Evolutionary conservation across 1,140 invertebrate species (phyloP).

Genomic region (Triops longicaudatus): DNA sequence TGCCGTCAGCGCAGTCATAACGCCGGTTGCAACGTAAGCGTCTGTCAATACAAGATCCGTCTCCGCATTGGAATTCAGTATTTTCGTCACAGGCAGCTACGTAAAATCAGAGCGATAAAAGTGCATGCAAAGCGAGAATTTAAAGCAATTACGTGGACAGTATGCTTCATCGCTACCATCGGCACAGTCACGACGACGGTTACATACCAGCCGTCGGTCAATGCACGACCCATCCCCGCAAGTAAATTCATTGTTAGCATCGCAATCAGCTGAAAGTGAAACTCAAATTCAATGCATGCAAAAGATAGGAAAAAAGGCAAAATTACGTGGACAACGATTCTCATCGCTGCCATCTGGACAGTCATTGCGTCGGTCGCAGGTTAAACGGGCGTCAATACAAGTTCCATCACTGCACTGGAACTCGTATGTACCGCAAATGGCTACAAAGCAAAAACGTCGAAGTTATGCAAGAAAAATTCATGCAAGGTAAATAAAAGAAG

Average conservation of each 20-base stretch:
- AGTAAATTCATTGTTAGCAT: slow-evolving; percentile 44
- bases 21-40: slow-evolving; percentile 33
- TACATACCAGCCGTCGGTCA: slow-evolving; percentile 48
- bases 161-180: slow-evolving; percentile 60
- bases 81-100: background rate
- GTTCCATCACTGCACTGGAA: slow-evolving; percentile 41
- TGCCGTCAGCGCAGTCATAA: slow-evolving; percentile 34
- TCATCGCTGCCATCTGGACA: slow-evolving; percentile 67
- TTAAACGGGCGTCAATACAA: slow-evolving; percentile 50
- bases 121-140: background rate
- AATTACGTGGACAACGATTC: slow-evolving; percentile 43
- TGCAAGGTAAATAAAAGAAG: slow-evolving; percentile 13
- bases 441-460: background rate
- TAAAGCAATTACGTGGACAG: background rate
- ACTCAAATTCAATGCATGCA: background rate
- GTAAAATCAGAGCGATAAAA: background rate
- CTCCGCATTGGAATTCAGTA: background rate
- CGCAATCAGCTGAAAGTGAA: slow-evolving; percentile 31
- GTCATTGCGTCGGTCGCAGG: slow-evolving; percentile 56
- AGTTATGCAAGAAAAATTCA: background rate
- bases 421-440: background rate
- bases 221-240: slow-evolving; percentile 45
- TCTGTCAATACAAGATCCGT: slow-evolving; percentile 31
- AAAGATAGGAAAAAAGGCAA: background rate
- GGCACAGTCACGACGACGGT: slow-evolving; percentile 58